Base-by-base conservation (phyloP, 1,140 invertebrate genomes). In the Lasioglossum albipes region DNA sequence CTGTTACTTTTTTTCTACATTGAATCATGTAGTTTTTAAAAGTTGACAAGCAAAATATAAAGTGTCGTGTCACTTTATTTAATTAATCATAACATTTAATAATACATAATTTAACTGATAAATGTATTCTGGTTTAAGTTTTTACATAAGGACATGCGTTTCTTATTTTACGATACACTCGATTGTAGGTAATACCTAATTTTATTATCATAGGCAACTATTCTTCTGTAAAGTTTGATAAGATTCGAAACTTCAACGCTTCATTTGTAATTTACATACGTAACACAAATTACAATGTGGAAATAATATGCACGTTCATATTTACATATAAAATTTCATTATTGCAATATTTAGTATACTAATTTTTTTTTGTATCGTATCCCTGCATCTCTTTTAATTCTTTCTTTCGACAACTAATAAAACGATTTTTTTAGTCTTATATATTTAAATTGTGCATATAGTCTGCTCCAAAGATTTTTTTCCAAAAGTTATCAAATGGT, bases 1-100 rank as follows among this genome's bases (percentile, higher is more conserved):
- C 13, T 64, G 68, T 62, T 20, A 42, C 22, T 36, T 41, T 22
- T 65, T 41, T 65, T 41, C 22, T 27, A 31, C 49, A 54, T 7
- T 66, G 31, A 75, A 52, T 49, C 66, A 41, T 31, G 5, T 82
- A 22, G 31, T 68, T 82, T 65, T 74, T n/a, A 61, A 31, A 49
- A 83, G 36, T 83, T 54, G 57, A 86, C 52, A 83, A 59, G 49
- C 65, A 72, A 77, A 71, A 1, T 71, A 79, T 90, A 93, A 93
- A 93, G 91, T 92, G 92, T 92, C 88, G 86, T 88, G 85, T 93
- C 90, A 93, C 92, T 93, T 93, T 93, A 92, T 93, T 93, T 88
- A 91, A 90, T 93, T 91, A 93, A 91, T 93, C 89, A 87, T 93
- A 93, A 93, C 92, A 93, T 93, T 91, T 88, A 93, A 93, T 93